Conservation (phyloP, 1,140 invertebrate genomes). For the Magallana angulata region DNA sequence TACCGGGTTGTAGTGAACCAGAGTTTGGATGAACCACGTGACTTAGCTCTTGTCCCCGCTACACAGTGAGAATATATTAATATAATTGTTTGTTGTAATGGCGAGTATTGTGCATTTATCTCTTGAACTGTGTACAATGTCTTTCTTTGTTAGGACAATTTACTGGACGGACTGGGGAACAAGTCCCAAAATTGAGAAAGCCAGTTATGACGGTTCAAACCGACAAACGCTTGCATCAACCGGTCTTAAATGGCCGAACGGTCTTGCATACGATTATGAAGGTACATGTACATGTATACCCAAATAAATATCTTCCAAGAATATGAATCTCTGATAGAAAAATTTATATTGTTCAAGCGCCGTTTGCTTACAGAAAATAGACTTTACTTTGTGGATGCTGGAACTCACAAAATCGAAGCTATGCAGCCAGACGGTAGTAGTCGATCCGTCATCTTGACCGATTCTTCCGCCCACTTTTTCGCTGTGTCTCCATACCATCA, state of each 20-base stretch:
- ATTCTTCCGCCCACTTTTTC: slow-evolving; percentile 46
- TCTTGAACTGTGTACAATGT: not conserved
- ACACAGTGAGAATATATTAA: not conserved
- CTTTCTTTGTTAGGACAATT: slow-evolving; percentile 71
- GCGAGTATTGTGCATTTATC: not conserved
- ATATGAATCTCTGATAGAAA: too few relatives aligned
- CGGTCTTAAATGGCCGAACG: slow-evolving; percentile 83
- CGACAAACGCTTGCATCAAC: slow-evolving; percentile 79
- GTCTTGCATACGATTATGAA: slow-evolving; percentile 82
- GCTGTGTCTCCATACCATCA: slow-evolving; percentile 49
- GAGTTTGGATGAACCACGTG: slow-evolving; percentile 65
- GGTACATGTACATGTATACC: slow-evolving; percentile 57
- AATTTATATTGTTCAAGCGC: too few relatives aligned
- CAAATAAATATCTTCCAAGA: not conserved
- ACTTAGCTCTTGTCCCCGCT: slow-evolving; percentile 57
- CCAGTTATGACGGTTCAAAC: slow-evolving; percentile 78
- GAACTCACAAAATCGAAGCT: slow-evolving; percentile 60
- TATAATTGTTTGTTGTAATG: not conserved
- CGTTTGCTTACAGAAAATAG: slow-evolving; percentile 48
- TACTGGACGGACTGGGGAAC: slow-evolving; percentile 81
- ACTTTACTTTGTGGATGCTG: slow-evolving; percentile 65
- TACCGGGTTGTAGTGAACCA: slow-evolving; percentile 47
- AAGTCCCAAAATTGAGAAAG: slow-evolving; percentile 77
- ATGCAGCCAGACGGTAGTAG: slow-evolving; percentile 52
- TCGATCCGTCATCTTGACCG: slow-evolving; percentile 37